Base-by-base conservation (phyloP, 1,140 invertebrate species). In the Anagrus nilaparvatae region DNA sequence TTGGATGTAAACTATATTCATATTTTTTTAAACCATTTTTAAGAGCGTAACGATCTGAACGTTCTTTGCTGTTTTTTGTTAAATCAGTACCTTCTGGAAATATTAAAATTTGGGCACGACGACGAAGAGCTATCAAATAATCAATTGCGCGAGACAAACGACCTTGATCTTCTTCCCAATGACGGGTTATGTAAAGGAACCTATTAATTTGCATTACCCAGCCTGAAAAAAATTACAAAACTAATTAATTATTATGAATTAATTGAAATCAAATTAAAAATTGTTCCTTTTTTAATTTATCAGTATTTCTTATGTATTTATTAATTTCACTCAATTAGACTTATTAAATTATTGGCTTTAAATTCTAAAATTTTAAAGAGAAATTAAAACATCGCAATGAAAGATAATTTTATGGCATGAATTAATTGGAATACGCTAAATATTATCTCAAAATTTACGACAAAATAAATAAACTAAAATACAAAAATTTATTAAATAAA, bases 11-110 rank as follows among this genome's bases (percentile, higher is more conserved):
- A 5, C 87, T 80, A 55, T 81, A 78, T 6, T 78, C 67, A 49
- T 88, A 89, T 30, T 66, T 59, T 32, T 71, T 65, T 17, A 89
- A 61, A 46, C 77, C 71, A 55, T 85, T 74, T 49, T 79, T 76
- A 9, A 65, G 59, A 2, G 87, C 88, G 66, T 77, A 91, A 32
- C 67, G 68, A 50, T 88, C 73, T 45, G 87, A 91, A 38, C 75
- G 79, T 24, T 61, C 64, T 47, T 78, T 80, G 37, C 83, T 87
- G 20, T 66, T 70, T n/a, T 66, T 63, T 14, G 83, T 86, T 18
- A 91, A 67, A 62, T 93, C 86, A 1, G 88, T 93, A 3, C 90
- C 89, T 67, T 93, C 89, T 0, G 88, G 88, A 58, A 92, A 94
- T 42, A 94, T 70, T 12, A 92, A 65, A 19, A 93, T 55, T 63